These are phyloP conservation scores for Sylvicola cinctus DNA, from an alignment of 2,888 invertebrate genomes.

Conservation along the genomic window DNA sequence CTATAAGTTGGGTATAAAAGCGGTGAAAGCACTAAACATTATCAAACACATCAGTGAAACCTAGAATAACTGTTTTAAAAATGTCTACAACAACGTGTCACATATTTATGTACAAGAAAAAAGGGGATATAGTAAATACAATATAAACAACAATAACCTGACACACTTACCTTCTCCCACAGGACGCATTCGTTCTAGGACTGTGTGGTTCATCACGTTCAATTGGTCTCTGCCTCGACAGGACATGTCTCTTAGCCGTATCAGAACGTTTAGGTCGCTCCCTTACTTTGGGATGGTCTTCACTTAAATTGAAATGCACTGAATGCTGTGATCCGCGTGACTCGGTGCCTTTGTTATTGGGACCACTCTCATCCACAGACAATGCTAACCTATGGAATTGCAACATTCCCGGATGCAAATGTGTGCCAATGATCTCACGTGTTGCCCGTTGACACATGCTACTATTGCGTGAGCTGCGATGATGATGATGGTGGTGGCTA, in stretches of 20 bases:
- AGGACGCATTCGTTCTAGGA: constrained; percentile 3
- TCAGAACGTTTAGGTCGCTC: constrained; percentile 36
- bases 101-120: no score
- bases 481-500: constrained; percentile 2
- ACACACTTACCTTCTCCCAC: constrained; percentile 18
- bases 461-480: constrained; percentile 8
- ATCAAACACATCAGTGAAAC: neutral
- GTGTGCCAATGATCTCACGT: constrained; percentile 17
- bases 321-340: constrained; percentile 8
- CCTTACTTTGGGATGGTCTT: constrained; percentile 31
- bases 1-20: neutral
- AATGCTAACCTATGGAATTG: constrained; percentile 50
- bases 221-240: constrained; percentile 55
- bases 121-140: no score
- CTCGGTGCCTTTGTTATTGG: neutral
- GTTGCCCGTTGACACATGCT: constrained; percentile 3
- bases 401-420: constrained; percentile 40
- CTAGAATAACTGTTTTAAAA: no score
- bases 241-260: constrained; percentile 49
- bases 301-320: constrained; percentile 17
- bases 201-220: constrained; percentile 35
- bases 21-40: neutral
- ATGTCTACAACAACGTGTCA: no score
- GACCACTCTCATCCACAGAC: constrained; percentile 56
- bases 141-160: no score